A percentile compares a stretch with the other conserved stretches of the same genome.
Conservation (phyloP, 2,888 invertebrate species). For the Oscheius onirici region DNA sequence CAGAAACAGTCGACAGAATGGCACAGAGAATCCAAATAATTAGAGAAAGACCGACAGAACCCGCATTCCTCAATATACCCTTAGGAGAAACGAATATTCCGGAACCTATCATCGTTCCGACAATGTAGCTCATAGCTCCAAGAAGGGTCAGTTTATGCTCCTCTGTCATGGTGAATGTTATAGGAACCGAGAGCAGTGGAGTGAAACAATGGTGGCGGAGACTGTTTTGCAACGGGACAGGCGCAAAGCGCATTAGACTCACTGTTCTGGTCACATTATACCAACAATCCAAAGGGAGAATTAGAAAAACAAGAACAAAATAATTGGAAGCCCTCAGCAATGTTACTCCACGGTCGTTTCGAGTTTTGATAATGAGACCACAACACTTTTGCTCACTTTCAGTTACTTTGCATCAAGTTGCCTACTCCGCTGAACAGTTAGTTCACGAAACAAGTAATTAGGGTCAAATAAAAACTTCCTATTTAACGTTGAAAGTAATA, state of each 20-base stretch:
- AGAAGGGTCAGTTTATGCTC: slow-evolving; percentile 47
- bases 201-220: neutral
- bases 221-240: slow-evolving; percentile 2
- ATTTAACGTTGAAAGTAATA: too few species aligned
- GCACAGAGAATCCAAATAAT: slow-evolving; percentile 53
- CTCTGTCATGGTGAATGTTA: slow-evolving; percentile 1
- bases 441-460: too few species aligned
- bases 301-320: too few species aligned
- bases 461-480: too few species aligned
- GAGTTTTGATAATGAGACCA: too few species aligned
- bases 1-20: slow-evolving; percentile 43
- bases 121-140: slow-evolving; percentile 51
- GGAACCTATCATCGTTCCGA: slow-evolving; percentile 50
- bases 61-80: slow-evolving; percentile 50
- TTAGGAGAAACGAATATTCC: slow-evolving; percentile 56
- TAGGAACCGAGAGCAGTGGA: neutral
- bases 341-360: too few species aligned
- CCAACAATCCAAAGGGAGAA: too few species aligned
- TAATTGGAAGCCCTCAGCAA: too few species aligned
- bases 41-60: slow-evolving; percentile 51
- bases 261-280: neutral
- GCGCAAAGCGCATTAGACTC: slow-evolving; percentile 2
- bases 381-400: too few species aligned
- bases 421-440: too few species aligned
- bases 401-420: too few species aligned